These are phyloP conservation scores for Todiramphus saurophagus DNA, from an alignment of 2,113 vertebrate species.

Conservation along the genomic window DNA sequence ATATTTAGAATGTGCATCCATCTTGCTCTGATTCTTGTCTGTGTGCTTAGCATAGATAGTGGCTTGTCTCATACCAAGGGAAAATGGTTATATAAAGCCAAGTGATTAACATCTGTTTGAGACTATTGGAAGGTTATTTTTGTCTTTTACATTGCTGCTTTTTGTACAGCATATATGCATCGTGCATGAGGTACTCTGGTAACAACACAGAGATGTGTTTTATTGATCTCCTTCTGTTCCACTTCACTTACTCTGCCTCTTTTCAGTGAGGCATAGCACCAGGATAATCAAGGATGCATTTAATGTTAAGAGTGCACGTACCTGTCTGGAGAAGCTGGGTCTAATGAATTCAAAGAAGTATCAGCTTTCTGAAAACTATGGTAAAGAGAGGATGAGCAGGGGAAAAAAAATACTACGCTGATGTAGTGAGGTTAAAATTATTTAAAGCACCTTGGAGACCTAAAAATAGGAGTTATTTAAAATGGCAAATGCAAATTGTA, in stretches of 20 bases:
- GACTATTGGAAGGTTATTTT: not conserved
- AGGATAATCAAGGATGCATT: not conserved
- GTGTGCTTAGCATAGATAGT: not conserved
- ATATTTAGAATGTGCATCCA: not conserved
- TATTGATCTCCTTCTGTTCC: slow-evolving; percentile 31
- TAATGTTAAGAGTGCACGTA: not conserved
- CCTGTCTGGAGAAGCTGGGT: not conserved
- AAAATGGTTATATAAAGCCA: not conserved
- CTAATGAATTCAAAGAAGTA: not conserved
- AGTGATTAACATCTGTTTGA: not conserved
- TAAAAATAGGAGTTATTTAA: not conserved
- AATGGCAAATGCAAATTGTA: not conserved
- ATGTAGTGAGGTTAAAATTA: not conserved
- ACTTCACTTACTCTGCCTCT: not conserved
- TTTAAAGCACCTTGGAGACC: not conserved
- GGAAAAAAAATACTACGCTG: not conserved
- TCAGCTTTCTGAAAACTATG: not conserved
- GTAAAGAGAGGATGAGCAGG: not conserved
- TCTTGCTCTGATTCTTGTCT: not conserved
- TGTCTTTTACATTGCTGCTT: not conserved
- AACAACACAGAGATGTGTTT: not conserved
- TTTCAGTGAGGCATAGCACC: not conserved
- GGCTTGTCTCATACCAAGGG: not conserved
- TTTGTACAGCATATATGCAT: not conserved
- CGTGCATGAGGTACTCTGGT: not conserved